Percentiles rank a stretch among this genome's conserved stretches.
Evolutionary conservation across 2,113 vertebrate species (phyloP).

Genomic region (Pipra filicauda): DNA sequence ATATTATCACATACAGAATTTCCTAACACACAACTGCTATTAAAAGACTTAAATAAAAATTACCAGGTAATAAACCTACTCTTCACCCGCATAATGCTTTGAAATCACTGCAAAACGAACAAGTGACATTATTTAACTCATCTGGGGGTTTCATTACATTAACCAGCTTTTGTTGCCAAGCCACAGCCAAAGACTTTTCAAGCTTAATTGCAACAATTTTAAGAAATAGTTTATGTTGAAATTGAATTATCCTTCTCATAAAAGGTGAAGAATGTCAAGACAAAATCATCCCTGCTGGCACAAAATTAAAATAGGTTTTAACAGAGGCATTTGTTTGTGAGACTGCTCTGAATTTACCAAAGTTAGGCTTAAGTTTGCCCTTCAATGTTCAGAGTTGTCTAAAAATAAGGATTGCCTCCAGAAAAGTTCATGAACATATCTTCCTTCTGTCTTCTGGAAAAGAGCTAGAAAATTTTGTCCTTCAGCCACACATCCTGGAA

Average conservation of each 20-base stretch:
- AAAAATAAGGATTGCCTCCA: neutral
- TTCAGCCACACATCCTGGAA: neutral
- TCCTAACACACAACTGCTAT: slow-evolving; percentile 46
- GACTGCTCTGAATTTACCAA: neutral
- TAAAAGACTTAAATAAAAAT: slow-evolving; percentile 46
- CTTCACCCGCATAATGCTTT: slow-evolving; percentile 51
- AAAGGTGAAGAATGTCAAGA: neutral
- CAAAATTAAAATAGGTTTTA: neutral
- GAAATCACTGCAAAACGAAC: slow-evolving; percentile 71
- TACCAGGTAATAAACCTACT: slow-evolving; percentile 65
- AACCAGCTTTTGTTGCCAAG: neutral
- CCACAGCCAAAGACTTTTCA: neutral
- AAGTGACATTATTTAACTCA: slow-evolving; percentile 55
- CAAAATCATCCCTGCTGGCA: neutral
- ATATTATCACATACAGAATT: slow-evolving; percentile 34
- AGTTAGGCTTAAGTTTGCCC: neutral
- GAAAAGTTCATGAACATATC: neutral
- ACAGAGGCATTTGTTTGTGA: neutral
- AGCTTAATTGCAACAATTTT: neutral
- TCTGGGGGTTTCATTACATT: neutral
- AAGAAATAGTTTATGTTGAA: neutral
- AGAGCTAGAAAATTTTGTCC: neutral
- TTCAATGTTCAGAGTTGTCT: neutral
- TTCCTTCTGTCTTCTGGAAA: neutral
- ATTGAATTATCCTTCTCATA: neutral